phyloP scores from a whole-genome alignment of 2,113 vertebrate genomes.

The Microtus oregoni region DNA sequence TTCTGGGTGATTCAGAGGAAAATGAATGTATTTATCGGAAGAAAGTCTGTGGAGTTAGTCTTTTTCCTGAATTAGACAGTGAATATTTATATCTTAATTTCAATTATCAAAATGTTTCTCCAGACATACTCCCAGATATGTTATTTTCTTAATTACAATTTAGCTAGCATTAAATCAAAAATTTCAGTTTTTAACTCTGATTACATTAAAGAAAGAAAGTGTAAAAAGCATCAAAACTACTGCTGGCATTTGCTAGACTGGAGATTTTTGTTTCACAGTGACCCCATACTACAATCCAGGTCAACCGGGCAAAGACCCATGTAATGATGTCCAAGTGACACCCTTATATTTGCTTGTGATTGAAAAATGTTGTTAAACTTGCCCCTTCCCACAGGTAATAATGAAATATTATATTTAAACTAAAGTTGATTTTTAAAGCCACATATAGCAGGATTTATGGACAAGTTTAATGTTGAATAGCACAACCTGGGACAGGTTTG shows the following conservation, averaged over 20 bases:
- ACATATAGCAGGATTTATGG: neutral
- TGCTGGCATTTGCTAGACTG: neutral
- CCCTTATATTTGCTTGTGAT: neutral
- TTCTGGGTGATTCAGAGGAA: slow-evolving; percentile 36
- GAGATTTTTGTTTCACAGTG: slow-evolving; percentile 36
- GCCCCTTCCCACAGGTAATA: neutral
- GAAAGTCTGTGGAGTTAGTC: neutral
- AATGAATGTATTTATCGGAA: slow-evolving; percentile 42
- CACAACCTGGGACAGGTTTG: neutral
- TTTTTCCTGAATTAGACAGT: slow-evolving; percentile 24
- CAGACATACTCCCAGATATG: neutral
- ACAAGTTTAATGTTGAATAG: neutral
- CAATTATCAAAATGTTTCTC: slow-evolving; percentile 50
- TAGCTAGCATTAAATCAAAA: slow-evolving; percentile 47
- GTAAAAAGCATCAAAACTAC: neutral
- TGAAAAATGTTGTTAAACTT: slow-evolving; percentile 43
- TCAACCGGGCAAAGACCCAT: neutral
- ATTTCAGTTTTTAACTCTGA: neutral
- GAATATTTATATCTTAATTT: slow-evolving; percentile 52
- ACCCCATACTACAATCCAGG: neutral
- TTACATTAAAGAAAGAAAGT: slow-evolving; percentile 26
- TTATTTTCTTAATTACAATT: slow-evolving; percentile 64
- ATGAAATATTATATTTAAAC: neutral
- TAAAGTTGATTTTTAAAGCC: neutral
- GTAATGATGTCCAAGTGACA: neutral